Evolutionary conservation across 2,797 vertebrate species (phyloP).

Genomic region (Alectoris magna): DNA sequence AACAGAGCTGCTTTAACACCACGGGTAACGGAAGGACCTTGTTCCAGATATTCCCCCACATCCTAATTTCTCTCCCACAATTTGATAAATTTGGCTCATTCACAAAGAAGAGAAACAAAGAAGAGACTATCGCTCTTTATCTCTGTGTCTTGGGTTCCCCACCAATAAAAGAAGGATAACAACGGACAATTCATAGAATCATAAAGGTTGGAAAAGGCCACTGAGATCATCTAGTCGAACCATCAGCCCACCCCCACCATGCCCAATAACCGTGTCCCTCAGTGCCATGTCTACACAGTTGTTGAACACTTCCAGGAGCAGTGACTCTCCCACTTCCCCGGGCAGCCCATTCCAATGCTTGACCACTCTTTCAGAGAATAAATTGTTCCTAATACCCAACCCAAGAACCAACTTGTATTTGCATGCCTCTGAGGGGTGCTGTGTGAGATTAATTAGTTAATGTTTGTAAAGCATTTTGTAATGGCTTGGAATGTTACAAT

Average conservation of each 20-base stretch:
- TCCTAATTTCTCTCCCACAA: background rate
- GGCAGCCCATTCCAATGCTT: too few relatives aligned
- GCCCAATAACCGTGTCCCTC: too few relatives aligned
- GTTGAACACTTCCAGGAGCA: too few relatives aligned
- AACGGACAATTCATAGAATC: background rate
- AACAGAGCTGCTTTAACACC: background rate
- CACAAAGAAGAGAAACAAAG: background rate
- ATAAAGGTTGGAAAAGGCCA: too few relatives aligned
- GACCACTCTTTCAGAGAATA: too few relatives aligned
- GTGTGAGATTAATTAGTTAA: background rate
- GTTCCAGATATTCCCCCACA: background rate
- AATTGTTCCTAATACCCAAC: too few relatives aligned
- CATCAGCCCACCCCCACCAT: too few relatives aligned
- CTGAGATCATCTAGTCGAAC: too few relatives aligned
- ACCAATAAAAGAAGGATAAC: background rate
- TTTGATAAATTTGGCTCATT: conserved; percentile 15
- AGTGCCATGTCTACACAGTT: too few relatives aligned
- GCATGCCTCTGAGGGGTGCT: background rate
- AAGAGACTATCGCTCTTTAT: background rate
- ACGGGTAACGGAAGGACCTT: background rate
- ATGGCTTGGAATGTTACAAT: background rate
- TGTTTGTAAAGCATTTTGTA: background rate
- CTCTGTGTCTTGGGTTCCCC: background rate
- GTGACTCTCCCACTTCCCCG: too few relatives aligned
- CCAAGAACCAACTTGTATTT: background rate